These are phyloP conservation scores for Symphodus melops DNA, from an alignment of 2,113 vertebrate genomes.

Conservation along the genomic window DNA sequence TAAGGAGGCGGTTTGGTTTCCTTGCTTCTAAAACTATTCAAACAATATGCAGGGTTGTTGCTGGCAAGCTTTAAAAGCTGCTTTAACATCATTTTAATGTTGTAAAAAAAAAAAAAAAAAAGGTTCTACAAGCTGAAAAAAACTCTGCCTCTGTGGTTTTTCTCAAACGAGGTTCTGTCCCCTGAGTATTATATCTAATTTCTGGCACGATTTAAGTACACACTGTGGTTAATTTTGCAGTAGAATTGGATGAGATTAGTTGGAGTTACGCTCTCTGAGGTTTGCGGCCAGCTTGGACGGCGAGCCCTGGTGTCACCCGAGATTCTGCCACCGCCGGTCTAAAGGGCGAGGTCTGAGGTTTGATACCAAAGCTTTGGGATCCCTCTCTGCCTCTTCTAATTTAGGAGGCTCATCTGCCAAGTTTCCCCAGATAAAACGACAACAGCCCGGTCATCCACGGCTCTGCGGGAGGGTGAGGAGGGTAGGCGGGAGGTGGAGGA, in stretches of 20 bases:
- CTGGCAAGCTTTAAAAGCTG: background rate
- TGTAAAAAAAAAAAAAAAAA: too few relatives aligned
- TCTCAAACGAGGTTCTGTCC: background rate
- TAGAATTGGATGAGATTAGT: background rate
- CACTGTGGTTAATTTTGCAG: slow-evolving; percentile 6
- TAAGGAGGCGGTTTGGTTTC: background rate
- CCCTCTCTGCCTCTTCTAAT: slow-evolving; percentile 22
- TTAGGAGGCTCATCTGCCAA: slow-evolving; percentile 18
- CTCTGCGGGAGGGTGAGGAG: background rate
- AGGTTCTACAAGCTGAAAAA: background rate
- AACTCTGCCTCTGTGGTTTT: background rate
- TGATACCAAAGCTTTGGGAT: background rate
- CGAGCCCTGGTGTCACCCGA: slow-evolving; percentile 20
- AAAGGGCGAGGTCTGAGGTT: slow-evolving; percentile 31
- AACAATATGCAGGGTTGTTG: background rate
- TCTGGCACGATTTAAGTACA: slow-evolving; percentile 5
- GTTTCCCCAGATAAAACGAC: slow-evolving; percentile 30
- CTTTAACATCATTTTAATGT: background rate
- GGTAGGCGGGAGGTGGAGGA: background rate
- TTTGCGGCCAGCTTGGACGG: slow-evolving; percentile 11
- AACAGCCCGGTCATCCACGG: background rate
- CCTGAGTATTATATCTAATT: background rate
- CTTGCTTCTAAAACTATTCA: background rate
- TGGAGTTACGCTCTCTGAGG: slow-evolving; percentile 33
- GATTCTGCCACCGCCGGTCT: background rate